Evolutionary conservation across 2,797 vertebrate species (phyloP), one percentile per base, ranked within the genome.

Genomic region (Trachops cirrhosus): DNA sequence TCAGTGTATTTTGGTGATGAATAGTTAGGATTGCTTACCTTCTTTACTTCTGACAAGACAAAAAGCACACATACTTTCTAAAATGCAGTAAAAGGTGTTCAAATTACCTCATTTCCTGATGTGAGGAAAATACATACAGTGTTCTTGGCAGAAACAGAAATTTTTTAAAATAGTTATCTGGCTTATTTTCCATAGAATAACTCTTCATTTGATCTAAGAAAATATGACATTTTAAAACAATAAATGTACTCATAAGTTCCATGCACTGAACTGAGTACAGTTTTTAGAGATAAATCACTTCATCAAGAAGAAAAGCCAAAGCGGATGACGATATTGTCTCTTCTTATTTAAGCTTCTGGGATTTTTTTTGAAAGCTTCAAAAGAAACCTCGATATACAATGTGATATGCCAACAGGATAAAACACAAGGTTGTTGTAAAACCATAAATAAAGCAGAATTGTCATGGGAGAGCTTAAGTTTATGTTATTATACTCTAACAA

Each of bases 131-230:
- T 19, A 67, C 22, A 89, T 46, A 68, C 4, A 32, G 57, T 59
- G 37, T 83, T 91, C 62, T 86, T 96, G 75, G 62, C 70, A 89
- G 78, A 67, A 34, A 92, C n/a, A 87, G 57, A 94, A 79, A 77
- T 75, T 93, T 62, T 39, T 37, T 9, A 54, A 90, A 52, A 89
- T 41, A 75, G n/a, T 68, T 68, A 26, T 32, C 68, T 71, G 11
- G 71, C 71, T 97, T 94, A 80, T 79, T 89, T 62, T 90, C 32
- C 26, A 34, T 64, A 94, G 1, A 80, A 46, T 86, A 21, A 24
- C 19, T 93, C 86, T 96, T 93, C 78, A 79, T 59, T 88, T 85
- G 88, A 75, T 37, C n/a, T 96, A 92, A 96, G 80, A 88, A 88
- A 96, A 91, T 73, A 94, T 7, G 67, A 91, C 15, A 83, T 95